These are phyloP conservation scores for Ptilodon capucinus DNA, from an alignment of 2,888 invertebrate genomes.

Conservation along the genomic window DNA sequence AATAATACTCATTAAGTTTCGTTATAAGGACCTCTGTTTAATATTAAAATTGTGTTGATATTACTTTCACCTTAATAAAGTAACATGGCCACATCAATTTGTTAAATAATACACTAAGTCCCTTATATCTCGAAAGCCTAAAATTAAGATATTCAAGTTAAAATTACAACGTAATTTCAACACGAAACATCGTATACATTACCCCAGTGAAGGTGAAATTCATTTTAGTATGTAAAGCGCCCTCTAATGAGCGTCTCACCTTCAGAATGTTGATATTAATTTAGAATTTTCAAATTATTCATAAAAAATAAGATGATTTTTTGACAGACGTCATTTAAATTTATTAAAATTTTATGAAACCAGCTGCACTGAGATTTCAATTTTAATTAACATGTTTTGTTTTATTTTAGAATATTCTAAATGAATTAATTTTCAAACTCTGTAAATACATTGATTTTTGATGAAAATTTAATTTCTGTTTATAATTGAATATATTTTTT, in stretches of 20 bases:
- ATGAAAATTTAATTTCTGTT: too few species aligned
- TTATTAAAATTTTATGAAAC: neutral
- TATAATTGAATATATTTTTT: conserved; percentile 7
- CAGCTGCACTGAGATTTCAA: neutral
- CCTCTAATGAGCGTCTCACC: conserved; percentile 7
- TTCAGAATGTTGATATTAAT: conserved; percentile 8
- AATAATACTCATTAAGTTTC: too few species aligned
- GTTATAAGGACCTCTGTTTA: too few species aligned
- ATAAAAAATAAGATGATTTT: conserved; percentile 4
- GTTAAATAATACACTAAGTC: neutral
- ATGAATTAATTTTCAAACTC: too few species aligned
- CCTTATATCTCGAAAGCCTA: neutral
- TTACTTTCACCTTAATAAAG: too few species aligned
- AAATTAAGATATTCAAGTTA: conserved; percentile 10
- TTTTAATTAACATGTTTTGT: too few species aligned
- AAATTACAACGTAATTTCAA: conserved; percentile 18
- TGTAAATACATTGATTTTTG: too few species aligned
- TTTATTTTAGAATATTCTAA: too few species aligned
- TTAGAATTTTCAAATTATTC: conserved; percentile 4
- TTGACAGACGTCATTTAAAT: conserved; percentile 1
- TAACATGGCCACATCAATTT: neutral
- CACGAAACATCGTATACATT: conserved; percentile 7
- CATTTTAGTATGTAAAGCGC: neutral
- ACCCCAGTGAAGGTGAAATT: conserved; percentile 13
- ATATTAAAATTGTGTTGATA: too few species aligned